These are phyloP conservation scores for Formicarius rufipectus DNA, from an alignment of 2,113 vertebrate species.

Conservation along the genomic window DNA sequence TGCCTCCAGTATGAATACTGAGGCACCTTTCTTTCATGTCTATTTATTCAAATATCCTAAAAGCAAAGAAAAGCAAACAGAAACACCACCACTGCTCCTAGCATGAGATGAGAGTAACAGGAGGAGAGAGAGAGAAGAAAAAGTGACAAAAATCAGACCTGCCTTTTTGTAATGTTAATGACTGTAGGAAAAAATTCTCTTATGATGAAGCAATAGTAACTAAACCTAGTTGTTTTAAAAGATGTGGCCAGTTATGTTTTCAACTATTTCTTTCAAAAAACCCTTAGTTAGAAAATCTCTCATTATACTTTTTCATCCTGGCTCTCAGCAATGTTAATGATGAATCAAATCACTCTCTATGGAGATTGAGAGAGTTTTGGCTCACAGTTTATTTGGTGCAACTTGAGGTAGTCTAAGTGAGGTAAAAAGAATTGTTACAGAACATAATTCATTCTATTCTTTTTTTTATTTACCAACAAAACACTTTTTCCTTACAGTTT, in stretches of 20 bases:
- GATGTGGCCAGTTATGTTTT: background rate
- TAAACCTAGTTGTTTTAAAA: background rate
- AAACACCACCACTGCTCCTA: background rate
- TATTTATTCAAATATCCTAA: background rate
- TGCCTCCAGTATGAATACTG: background rate
- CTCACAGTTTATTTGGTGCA: background rate
- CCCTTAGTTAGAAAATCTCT: background rate
- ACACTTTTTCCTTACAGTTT: conserved; percentile 8
- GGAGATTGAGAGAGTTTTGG: background rate
- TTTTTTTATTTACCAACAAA: conserved; percentile 31
- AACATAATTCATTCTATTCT: background rate
- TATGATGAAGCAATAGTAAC: background rate
- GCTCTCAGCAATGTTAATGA: background rate
- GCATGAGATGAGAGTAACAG: background rate
- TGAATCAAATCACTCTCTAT: background rate
- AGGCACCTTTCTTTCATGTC: background rate
- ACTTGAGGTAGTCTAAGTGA: background rate
- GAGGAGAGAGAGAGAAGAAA: background rate
- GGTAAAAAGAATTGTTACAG: background rate
- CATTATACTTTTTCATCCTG: background rate
- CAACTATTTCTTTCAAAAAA: background rate
- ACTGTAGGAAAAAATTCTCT: background rate
- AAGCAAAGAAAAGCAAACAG: background rate
- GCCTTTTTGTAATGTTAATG: background rate
- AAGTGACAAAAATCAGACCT: background rate